These are phyloP conservation scores for Yponomeuta plumbellus DNA, from an alignment of 2,888 invertebrate species.

Conservation along the genomic window DNA sequence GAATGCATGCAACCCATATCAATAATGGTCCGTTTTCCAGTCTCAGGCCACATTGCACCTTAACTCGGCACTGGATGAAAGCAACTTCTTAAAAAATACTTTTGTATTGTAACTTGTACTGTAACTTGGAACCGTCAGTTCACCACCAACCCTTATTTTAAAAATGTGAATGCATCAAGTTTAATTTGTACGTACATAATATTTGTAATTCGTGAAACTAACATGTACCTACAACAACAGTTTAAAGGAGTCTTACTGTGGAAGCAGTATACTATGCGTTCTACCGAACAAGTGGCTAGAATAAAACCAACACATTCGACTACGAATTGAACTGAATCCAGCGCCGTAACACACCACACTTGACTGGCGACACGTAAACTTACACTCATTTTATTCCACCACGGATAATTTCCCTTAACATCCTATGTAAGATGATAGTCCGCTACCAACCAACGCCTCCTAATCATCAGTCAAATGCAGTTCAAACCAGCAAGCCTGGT, in stretches of 20 bases:
- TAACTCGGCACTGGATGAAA: not conserved
- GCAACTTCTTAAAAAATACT: conserved; percentile 1
- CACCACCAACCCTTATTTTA: not conserved
- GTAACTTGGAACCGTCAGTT: conserved; percentile 7
- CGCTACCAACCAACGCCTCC: not conserved
- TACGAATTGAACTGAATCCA: not conserved
- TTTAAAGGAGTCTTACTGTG: not conserved
- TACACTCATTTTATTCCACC: not conserved
- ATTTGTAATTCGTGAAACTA: not conserved
- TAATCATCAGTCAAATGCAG: conserved; percentile 3
- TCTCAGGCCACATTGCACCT: not conserved
- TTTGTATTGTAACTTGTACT: conserved; percentile 11
- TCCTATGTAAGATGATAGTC: not conserved
- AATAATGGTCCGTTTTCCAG: not conserved
- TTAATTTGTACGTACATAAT: not conserved
- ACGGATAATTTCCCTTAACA: not conserved
- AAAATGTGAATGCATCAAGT: not conserved
- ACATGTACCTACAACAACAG: not conserved
- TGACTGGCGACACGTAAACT: not conserved
- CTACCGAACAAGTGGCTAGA: not conserved
- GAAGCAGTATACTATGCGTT: not conserved
- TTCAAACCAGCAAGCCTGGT: not conserved
- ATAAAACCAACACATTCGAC: not conserved
- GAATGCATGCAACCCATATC: not conserved
- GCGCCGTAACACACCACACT: not conserved